Percentiles rank a stretch among this genome's conserved stretches.
These are phyloP conservation scores for Oscheius sp. DNA, from an alignment of 2,888 invertebrate species.

Conservation along the genomic window DNA sequence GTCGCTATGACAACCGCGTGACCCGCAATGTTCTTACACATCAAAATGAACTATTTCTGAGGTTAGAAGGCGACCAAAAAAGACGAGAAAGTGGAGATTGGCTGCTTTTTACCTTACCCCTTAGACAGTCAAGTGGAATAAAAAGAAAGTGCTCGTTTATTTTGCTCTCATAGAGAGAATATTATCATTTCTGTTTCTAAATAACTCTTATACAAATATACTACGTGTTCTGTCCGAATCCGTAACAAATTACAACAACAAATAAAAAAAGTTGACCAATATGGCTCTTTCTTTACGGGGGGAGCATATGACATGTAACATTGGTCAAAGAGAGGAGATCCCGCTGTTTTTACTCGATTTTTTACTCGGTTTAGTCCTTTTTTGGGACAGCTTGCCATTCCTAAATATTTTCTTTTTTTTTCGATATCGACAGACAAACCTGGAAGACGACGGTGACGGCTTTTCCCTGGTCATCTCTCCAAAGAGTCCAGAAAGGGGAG, in stretches of 20 bases:
- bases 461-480: conserved; percentile 45
- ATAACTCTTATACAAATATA: too few relatives aligned
- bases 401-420: not conserved
- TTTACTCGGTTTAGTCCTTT: not conserved
- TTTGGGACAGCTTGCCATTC: not conserved
- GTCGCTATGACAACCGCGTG: conserved; percentile 12
- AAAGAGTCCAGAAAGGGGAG: conserved; percentile 51
- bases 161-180: too few relatives aligned
- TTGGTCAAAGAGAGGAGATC: conserved; percentile 14
- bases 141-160: too few relatives aligned
- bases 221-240: too few relatives aligned
- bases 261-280: not conserved
- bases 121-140: too few relatives aligned
- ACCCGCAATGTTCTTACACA: not conserved
- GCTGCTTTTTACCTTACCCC: too few relatives aligned
- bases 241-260: not conserved
- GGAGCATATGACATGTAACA: not conserved
- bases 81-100: too few relatives aligned
- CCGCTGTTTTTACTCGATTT: conserved; percentile 11
- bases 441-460: conserved; percentile 54
- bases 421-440: conserved; percentile 7
- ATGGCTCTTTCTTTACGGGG: not conserved
- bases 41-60: too few relatives aligned
- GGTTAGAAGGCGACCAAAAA: too few relatives aligned
- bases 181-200: too few relatives aligned